Conservation (phyloP, 1,140 invertebrate genomes). For the Marisa cornuarietis region DNA sequence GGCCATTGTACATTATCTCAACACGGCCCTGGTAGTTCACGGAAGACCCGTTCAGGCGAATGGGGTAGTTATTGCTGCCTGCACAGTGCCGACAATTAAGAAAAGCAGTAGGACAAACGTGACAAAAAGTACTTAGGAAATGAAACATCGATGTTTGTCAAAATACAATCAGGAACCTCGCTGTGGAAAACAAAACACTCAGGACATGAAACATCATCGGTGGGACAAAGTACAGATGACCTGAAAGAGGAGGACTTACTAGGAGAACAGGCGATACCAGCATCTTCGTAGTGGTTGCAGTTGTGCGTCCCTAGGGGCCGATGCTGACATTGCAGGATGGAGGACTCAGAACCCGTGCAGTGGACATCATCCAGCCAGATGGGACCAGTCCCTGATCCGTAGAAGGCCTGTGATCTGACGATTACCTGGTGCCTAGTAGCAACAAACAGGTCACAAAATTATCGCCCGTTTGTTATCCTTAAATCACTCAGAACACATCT, state of each 20-base stretch:
- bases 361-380: constrained; percentile 54
- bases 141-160: too few species aligned
- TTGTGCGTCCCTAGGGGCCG: constrained; percentile 37
- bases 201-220: too few species aligned
- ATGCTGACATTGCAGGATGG: constrained; percentile 41
- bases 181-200: too few species aligned
- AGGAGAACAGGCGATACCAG: constrained; percentile 37
- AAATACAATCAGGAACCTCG: too few species aligned
- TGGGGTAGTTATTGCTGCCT: background rate
- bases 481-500: too few species aligned
- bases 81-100: too few species aligned
- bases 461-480: too few species aligned
- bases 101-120: too few species aligned
- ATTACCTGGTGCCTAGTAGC: too few species aligned
- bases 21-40: constrained; percentile 5
- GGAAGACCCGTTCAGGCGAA: constrained; percentile 7
- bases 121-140: too few species aligned
- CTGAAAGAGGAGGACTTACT: constrained; percentile 22
- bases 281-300: constrained; percentile 51
- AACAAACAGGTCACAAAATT: too few species aligned
- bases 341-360: constrained; percentile 48
- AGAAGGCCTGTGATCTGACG: background rate
- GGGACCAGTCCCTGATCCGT: constrained; percentile 31
- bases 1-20: constrained; percentile 16
- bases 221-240: too few species aligned